Base-by-base conservation (phyloP, 2,888 invertebrate genomes). In the Xestia rhomboidea region DNA sequence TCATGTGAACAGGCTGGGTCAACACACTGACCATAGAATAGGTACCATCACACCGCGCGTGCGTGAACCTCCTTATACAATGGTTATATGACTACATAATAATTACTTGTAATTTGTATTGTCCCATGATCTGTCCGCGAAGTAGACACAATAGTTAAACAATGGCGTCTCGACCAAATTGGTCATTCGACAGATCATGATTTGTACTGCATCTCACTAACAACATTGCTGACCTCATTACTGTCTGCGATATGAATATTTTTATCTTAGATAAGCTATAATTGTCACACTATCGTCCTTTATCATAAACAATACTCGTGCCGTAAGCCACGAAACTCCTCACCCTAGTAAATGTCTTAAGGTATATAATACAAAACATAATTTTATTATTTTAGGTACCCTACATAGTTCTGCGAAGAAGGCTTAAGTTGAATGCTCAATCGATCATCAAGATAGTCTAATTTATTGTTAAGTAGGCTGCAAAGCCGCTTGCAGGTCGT, bases 391-490 rank as follows among this genome's bases (percentile, higher is more conserved):
- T 21, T 62, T 62, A 72, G 15, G 60, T 73, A 71, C 62, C 64
- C 46, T 68, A 77, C 24, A 77, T 46, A 74, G 46, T 71, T 60
- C 38, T 10, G 13, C 27, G 54, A 73, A 60, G 18, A 30, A 71
- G 68, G 69, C 51, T 78, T 76, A 44, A 66, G 13, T 70, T n/a
- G 38, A 67, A 81, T 71, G 60, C 46, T 64, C 60, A 68, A 83
- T 87, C 81, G 8, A 82, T 85, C 72, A 85, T 79, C 68, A 75
- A 81, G 87, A 88, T 85, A 87, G 79, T 81, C 77, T 71, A 82
- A 79, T 79, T 87, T 79, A 63, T 69, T 49, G 24, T 34, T 69
- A 77, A 80, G 69, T 81, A 81, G 77, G 77, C 49, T 76, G 70
- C 74, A 79, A 77, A 73, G 62, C 70, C 72, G 73, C 72, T 76